phyloP scores from a whole-genome alignment of 2,797 vertebrate species.

The Eidolon dupreanum region DNA sequence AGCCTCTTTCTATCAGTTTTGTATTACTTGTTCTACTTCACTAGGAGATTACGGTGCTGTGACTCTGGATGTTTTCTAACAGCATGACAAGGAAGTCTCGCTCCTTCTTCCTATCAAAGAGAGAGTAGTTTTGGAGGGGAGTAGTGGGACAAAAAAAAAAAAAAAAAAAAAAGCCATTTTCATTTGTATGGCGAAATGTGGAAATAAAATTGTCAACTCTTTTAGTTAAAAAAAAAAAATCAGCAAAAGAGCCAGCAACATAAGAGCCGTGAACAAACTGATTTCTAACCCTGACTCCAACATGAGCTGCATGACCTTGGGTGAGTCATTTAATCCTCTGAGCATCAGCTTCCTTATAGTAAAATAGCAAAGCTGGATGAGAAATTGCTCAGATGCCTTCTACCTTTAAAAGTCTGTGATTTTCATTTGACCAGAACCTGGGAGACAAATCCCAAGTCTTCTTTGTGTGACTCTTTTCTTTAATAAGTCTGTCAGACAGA shows the following conservation, averaged over 20 bases:
- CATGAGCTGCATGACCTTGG: background rate
- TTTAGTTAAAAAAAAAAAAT: slow-evolving; percentile 49
- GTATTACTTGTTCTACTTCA: slow-evolving; percentile 26
- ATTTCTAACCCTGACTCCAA: background rate
- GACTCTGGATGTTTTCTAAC: slow-evolving; percentile 53
- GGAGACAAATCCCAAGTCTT: background rate
- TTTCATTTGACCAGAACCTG: background rate
- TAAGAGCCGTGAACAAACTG: background rate
- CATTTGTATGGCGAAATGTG: slow-evolving; percentile 66
- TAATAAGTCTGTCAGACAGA: slow-evolving; percentile 73
- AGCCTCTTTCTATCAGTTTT: background rate
- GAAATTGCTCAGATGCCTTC: background rate
- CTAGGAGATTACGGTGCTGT: slow-evolving; percentile 26
- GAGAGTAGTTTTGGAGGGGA: slow-evolving; percentile 46
- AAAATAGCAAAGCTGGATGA: background rate
- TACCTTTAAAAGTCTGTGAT: background rate
- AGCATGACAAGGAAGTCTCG: slow-evolving; percentile 38
- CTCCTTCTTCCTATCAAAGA: slow-evolving; percentile 8
- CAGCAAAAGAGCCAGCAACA: background rate
- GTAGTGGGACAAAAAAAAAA: background rate
- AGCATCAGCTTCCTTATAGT: background rate
- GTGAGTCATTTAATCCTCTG: background rate
- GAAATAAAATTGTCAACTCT: slow-evolving; percentile 72
- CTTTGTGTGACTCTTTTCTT: slow-evolving; percentile 40
- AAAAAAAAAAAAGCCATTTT: background rate